Conservation (phyloP, 2,888 invertebrate genomes). For the Sarcophaga subvicina region DNA sequence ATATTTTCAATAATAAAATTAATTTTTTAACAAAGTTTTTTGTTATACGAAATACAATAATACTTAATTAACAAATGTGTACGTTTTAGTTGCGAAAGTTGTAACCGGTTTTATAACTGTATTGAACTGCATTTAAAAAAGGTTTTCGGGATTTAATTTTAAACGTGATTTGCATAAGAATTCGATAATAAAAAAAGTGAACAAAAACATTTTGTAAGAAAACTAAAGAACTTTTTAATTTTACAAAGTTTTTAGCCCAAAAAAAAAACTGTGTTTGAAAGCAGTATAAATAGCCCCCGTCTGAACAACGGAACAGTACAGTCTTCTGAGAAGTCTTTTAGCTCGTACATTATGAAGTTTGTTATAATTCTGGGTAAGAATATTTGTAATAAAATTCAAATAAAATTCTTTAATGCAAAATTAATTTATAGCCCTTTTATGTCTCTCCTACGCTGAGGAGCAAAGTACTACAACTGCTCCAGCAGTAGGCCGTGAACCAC, state of each 20-base stretch:
- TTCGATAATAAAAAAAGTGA: constrained; percentile 16
- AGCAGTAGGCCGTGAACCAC: constrained; percentile 14
- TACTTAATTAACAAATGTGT: not conserved
- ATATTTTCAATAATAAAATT: not conserved
- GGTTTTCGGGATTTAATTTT: constrained; percentile 28
- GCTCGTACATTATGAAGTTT: constrained; percentile 53
- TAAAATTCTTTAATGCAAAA: not conserved
- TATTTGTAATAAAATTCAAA: not conserved
- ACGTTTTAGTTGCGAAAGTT: not conserved
- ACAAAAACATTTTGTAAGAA: constrained; percentile 39
- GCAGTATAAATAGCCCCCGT: constrained; percentile 35
- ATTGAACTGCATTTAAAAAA: constrained; percentile 24
- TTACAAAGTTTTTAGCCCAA: not conserved
- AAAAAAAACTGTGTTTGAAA: not conserved
- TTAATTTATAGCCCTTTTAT: constrained; percentile 48
- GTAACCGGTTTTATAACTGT: constrained; percentile 43
- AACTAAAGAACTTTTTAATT: not conserved
- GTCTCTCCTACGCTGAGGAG: constrained; percentile 49
- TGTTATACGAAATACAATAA: not conserved
- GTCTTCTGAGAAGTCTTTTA: constrained; percentile 25
- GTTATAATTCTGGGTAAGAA: constrained; percentile 55
- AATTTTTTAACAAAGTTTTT: not conserved
- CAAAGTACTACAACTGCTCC: constrained; percentile 12
- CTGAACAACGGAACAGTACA: constrained; percentile 7
- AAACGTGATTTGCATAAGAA: constrained; percentile 49